Conservation (phyloP, 2,797 vertebrate species). For the Anguilla anguilla region DNA sequence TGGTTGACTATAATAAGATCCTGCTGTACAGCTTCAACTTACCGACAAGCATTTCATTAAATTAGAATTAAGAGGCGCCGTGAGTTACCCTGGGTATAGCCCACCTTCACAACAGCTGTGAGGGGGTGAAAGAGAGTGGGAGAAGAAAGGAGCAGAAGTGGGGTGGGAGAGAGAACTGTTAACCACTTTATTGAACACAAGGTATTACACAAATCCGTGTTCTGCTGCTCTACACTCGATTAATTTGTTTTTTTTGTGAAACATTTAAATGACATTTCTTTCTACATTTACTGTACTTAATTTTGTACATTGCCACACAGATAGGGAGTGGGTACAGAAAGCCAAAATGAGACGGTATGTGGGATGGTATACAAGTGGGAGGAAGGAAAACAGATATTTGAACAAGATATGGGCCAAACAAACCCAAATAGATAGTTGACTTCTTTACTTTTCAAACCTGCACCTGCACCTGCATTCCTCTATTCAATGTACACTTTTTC, state of each 20-base stretch:
- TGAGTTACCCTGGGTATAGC: conserved; percentile 46
- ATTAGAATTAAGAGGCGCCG: conserved; percentile 51
- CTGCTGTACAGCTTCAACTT: conserved; percentile 38
- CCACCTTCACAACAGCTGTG: conserved; percentile 17
- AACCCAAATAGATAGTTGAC: conserved; percentile 7
- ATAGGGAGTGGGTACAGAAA: background rate
- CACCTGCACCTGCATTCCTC: background rate
- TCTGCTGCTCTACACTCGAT: background rate
- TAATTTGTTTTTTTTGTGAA: background rate
- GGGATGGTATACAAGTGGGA: conserved; percentile 7
- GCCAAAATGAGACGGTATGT: conserved; percentile 1
- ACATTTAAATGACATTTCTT: background rate
- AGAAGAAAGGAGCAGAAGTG: background rate
- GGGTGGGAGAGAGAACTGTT: background rate
- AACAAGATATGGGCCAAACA: conserved; percentile 17
- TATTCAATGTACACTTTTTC: background rate
- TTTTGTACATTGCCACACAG: background rate
- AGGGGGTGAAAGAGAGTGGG: conserved; percentile 16
- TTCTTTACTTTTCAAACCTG: background rate
- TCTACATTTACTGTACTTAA: background rate
- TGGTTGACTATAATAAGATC: conserved; percentile 41
- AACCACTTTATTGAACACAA: conserved; percentile 2
- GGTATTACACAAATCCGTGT: background rate
- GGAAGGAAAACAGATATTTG: conserved; percentile 17
- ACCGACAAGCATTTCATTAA: conserved; percentile 52